Evolutionary conservation across 2,113 vertebrate genomes (phyloP), one percentile per base, ranked within the genome.

Genomic region (Coracopsis vasa): DNA sequence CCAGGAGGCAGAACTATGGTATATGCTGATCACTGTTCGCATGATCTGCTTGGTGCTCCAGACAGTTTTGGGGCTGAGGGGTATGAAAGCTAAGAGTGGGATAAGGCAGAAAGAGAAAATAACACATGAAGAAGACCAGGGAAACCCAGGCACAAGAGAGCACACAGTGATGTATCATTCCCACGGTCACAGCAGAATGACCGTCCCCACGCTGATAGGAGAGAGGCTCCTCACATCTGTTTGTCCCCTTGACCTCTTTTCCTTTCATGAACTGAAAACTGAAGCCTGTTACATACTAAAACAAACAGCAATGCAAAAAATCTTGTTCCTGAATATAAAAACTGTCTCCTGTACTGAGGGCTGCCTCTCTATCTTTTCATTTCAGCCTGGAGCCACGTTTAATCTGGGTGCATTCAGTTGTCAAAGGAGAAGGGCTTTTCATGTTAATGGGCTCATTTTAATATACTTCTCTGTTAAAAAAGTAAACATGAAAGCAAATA

Each of bases 121-220:
- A 84, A 42, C 14, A 75, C 15, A 6, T 9, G 56, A 72, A 82
- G 37, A 78, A 33, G 39, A 80, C 13, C 41, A 41, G n/a, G 51
- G 35, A 85, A 96, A 58, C 24, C n/a, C 13, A 48, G 21, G 21
- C 4, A 0, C 48, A 41, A 83, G 42, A 51, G 29, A 45, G 13
- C n/a, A 42, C 25, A 16, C 19, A 44, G 23, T 27, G 33, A 5
- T 37, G 9, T 20, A 39, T 62, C n/a, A 15, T 31, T 70, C 28
- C 25, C 8, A 50, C 20, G 29, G 42, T 64, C 48, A 60, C 29
- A 80, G 8, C 1, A 9, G 10, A 86, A 45, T 0, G 2, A 37
- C 50, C 80, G 74, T 65, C 39, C 12, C 13, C 1, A 1, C 0
- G 0, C 3, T 73, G 21, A 33, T 54, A 35, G 1, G 2, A n/a